Evolutionary conservation across 2,888 invertebrate species (phyloP), one percentile per base, ranked within the genome.

Genomic region (Caenorhabditis zanzibari): DNA sequence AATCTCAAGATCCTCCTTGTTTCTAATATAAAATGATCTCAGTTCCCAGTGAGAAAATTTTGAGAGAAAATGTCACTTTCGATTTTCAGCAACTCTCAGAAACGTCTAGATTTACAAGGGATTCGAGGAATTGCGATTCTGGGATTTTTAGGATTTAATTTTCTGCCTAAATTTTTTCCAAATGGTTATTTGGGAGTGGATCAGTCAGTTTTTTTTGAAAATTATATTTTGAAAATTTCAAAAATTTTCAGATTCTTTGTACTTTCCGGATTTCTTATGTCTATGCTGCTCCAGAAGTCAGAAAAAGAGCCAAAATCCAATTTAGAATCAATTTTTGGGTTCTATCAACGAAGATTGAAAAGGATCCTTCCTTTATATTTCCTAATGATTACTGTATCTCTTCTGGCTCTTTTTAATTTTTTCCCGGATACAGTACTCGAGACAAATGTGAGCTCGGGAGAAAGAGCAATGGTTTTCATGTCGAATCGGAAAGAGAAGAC

Each of bases 161-260:
- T 69, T 19, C 28, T 69, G n/a, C 69, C 69, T 2, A 24, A 14
- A 16, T 1, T 4, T 4, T 56, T 69, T 44, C 69, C 69, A 12
- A 69, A 69, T 58, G 69, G 69, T 26, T 69, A 69, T n/a, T 24
- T 69, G 9, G 69, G 69, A 58, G 69, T 69, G 16, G 69, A 69
- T 69, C 69, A 69, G 69, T 69, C 26, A 26, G 68, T 52, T 26
- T 68, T n/a, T n/a, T n/a, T n/a, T n/a, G n/a, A n/a, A n/a, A n/a
- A n/a, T n/a, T n/a, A n/a, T n/a, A n/a, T n/a, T n/a, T n/a, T n/a
- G n/a, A n/a, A n/a, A n/a, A n/a, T 24, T 64, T 28, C 28, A n/a
- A n/a, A n/a, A 4, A 32, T 28, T 59, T 58, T 22, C 71, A 79
- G 79, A 64, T 75, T 75, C 54, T 75, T 64, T 22, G 71, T 72